Conservation (phyloP, 1,140 invertebrate species). For the Lithobius niger region DNA sequence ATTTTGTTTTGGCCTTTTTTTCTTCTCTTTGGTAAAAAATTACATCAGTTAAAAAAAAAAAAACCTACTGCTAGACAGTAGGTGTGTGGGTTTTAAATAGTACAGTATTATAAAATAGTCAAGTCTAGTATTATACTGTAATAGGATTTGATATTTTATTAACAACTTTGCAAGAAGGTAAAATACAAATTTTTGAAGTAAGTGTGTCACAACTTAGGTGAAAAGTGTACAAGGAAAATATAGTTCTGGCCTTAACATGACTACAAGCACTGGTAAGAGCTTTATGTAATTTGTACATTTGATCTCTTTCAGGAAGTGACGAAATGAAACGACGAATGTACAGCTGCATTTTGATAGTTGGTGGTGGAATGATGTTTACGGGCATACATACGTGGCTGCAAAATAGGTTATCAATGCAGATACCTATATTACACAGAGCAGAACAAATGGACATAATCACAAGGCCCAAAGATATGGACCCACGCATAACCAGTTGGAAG, state of each 20-base stretch:
- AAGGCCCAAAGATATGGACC: conserved; percentile 76
- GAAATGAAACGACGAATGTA: conserved; percentile 91
- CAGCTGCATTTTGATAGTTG: conserved; percentile 78
- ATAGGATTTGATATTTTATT: too few relatives aligned
- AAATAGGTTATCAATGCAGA: conserved; percentile 67
- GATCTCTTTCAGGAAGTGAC: conserved; percentile 43
- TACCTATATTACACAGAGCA: conserved; percentile 57
- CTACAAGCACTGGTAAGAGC: neutral
- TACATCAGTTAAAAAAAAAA: too few relatives aligned
- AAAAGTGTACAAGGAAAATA: neutral
- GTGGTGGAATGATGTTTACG: conserved; percentile 75
- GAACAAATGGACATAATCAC: conserved; percentile 71
- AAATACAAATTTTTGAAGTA: too few relatives aligned
- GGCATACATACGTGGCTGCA: conserved; percentile 78
- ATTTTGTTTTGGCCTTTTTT: too few relatives aligned
- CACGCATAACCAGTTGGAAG: conserved; percentile 79
- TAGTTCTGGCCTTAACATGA: conserved; percentile 8
- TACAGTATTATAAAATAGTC: too few relatives aligned
- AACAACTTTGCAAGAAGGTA: too few relatives aligned
- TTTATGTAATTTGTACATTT: too few relatives aligned
- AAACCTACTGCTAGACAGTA: too few relatives aligned
- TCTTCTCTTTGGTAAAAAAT: too few relatives aligned
- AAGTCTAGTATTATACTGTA: too few relatives aligned
- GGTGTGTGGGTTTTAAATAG: too few relatives aligned
- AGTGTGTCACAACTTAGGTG: too few relatives aligned